These are phyloP conservation scores for Uloborus diversus DNA, from an alignment of 1,140 invertebrate species.

Conservation along the genomic window DNA sequence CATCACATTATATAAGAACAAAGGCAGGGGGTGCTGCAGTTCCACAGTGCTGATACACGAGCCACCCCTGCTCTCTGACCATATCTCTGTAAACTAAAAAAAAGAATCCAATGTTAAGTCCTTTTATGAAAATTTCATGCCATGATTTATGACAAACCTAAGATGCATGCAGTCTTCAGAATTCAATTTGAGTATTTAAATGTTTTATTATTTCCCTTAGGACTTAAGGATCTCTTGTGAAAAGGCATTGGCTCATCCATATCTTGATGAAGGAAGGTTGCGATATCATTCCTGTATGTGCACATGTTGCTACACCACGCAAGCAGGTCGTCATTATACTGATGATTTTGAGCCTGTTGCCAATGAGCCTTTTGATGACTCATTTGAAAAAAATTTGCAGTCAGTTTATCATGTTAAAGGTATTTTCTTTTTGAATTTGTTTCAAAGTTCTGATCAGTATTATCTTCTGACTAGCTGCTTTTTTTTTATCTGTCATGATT, in stretches of 20 bases:
- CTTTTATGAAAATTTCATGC: too few relatives aligned
- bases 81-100: too few relatives aligned
- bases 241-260: slow-evolving; percentile 94
- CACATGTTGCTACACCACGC: slow-evolving; percentile 84
- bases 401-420: slow-evolving; percentile 95
- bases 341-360: slow-evolving; percentile 92
- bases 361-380: slow-evolving; percentile 87
- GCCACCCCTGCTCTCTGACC: too few relatives aligned
- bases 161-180: too few relatives aligned
- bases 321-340: slow-evolving; percentile 83
- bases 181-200: too few relatives aligned
- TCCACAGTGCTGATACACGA: too few relatives aligned
- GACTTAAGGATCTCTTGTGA: slow-evolving; percentile 93
- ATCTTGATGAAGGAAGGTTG: slow-evolving; percentile 95
- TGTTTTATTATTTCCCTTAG: slow-evolving; percentile 67
- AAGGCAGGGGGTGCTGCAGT: too few relatives aligned
- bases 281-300: slow-evolving; percentile 99
- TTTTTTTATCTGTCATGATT: neutral
- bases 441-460: neutral
- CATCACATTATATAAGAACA: too few relatives aligned
- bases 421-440: slow-evolving; percentile 64
- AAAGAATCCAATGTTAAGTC: too few relatives aligned
- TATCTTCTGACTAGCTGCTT: slow-evolving; percentile 46
- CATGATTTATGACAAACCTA: too few relatives aligned
- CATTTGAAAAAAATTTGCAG: slow-evolving; percentile 90